Evolutionary conservation across 2,888 invertebrate genomes (phyloP), one percentile per base, ranked within the genome.

Genomic region (Coremacera marginata): DNA sequence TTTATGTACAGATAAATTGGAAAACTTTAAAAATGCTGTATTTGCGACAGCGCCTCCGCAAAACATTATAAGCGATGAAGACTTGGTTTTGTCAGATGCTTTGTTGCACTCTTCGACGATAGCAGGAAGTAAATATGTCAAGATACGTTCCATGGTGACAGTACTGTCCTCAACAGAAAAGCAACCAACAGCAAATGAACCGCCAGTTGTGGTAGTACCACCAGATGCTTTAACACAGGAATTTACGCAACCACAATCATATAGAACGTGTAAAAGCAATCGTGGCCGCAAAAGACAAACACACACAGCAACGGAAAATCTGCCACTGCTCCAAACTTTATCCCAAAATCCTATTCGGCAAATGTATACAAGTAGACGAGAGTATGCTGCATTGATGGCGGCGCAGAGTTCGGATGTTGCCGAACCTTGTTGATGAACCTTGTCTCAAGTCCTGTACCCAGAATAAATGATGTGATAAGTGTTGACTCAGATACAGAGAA

Each of bases 401-500:
- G 86, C 85, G 0, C 83, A 83, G 19, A 79, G 83, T 0, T 65
- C 70, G 3, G 82, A 83, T 8, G 51, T 85, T 7, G 87, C 83
- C 14, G 80, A n/a, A n/a, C n/a, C n/a, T n/a, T n/a, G n/a, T n/a
- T n/a, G n/a, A n/a, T 88, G 4, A 87, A 88, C 78, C 78, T 88
- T 70, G 80, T 84, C 0, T 82, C 86, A 0, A 84, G 84, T 62
- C 84, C 86, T 2, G 3, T 81, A 31, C 86, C 85, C 0, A 82
- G 80, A 8, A 78, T 87, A 0, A 83, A 84, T 34, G 88, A 86
- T 2, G 82, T 84, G 63, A 2, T 70, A n/a, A 86, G 85, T 25
- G 76, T 87, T 0, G 84, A 85, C 52, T 85, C 85, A 0, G 85
- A 86, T 52, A 82, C 80, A 31, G 82, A 82, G 60, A 75, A 60